A percentile compares a stretch with the other conserved stretches of the same genome.
Conservation (phyloP, 2,888 invertebrate species). For the Xylota sylvarum region DNA sequence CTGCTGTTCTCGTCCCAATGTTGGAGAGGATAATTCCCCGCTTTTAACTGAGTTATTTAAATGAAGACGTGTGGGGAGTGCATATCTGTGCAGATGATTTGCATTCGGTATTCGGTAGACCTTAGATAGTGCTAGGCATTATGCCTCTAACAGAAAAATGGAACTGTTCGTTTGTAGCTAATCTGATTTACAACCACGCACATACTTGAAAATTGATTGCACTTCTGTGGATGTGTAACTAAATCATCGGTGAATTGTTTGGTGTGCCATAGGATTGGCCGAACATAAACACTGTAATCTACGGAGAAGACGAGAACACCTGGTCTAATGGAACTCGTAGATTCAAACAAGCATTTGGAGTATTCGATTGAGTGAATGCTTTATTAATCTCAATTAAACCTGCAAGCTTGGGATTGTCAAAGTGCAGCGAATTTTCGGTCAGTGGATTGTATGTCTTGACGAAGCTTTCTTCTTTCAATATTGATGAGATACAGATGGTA, state of each 20-base stretch:
- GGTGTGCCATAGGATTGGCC: slow-evolving; percentile 27
- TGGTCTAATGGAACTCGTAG: slow-evolving; percentile 44
- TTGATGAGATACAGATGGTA: slow-evolving; percentile 3
- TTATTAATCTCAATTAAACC: slow-evolving; percentile 42
- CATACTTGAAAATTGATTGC: slow-evolving; percentile 46
- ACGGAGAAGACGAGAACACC: slow-evolving; percentile 24
- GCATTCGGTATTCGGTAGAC: slow-evolving; percentile 24
- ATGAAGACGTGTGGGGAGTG: slow-evolving; percentile 29
- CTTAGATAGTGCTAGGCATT: neutral
- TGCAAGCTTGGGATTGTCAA: slow-evolving; percentile 18
- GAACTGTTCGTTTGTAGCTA: slow-evolving; percentile 49
- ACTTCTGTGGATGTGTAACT: slow-evolving; percentile 24
- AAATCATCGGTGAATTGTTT: slow-evolving; percentile 15
- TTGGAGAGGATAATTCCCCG: slow-evolving; percentile 24
- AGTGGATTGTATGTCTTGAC: neutral
- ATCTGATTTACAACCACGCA: slow-evolving; percentile 44
- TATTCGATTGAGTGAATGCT: slow-evolving; percentile 39
- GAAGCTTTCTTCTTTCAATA: slow-evolving; percentile 8
- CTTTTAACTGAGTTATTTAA: slow-evolving; percentile 47
- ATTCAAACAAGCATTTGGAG: slow-evolving; percentile 10
- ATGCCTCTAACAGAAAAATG: slow-evolving; percentile 11
- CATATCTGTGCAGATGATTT: slow-evolving; percentile 33
- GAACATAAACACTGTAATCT: slow-evolving; percentile 17
- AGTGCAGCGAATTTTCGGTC: neutral
- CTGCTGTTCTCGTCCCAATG: slow-evolving; percentile 29